Evolutionary conservation across 1,140 invertebrate species (phyloP).

Genomic region (Archegozetes longisetosus): DNA sequence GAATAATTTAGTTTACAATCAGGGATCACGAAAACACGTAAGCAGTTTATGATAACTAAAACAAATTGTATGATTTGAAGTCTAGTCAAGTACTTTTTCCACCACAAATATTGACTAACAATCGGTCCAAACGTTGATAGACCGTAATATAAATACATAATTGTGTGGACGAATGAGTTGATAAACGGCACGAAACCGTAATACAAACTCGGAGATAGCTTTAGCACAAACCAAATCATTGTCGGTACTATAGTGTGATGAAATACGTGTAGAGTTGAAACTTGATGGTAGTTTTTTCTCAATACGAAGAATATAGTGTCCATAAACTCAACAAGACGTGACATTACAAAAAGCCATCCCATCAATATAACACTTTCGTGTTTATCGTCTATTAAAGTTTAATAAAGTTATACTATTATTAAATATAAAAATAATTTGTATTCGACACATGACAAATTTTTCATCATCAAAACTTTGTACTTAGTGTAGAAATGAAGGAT

Average conservation of each 20-base stretch:
- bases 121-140: conserved; percentile 35
- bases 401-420: too few species aligned
- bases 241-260: conserved; percentile 47
- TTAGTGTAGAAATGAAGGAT: too few species aligned
- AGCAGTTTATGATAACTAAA: conserved; percentile 5
- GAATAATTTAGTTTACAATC: too few species aligned
- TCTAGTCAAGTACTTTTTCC: conserved; percentile 38
- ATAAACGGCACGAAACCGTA: conserved; percentile 53
- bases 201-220: conserved; percentile 48
- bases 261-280: conserved; percentile 77
- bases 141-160: conserved; percentile 40
- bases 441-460: too few species aligned
- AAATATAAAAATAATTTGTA: too few species aligned
- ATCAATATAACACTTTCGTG: too few species aligned
- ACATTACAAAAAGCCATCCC: conserved; percentile 19
- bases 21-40: too few species aligned
- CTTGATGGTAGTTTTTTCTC: conserved; percentile 52
- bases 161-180: conserved; percentile 65
- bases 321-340: conserved; percentile 21
- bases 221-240: conserved; percentile 25
- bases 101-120: conserved; percentile 36
- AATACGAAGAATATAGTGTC: conserved; percentile 39
- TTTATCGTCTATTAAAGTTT: too few species aligned
- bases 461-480: too few species aligned
- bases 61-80: conserved; percentile 32